Evolutionary conservation across 64 coral and sea anemone species (phyloP), one percentile per base, ranked within the genome.

Genomic region (Cladopsammia gracilis): DNA sequence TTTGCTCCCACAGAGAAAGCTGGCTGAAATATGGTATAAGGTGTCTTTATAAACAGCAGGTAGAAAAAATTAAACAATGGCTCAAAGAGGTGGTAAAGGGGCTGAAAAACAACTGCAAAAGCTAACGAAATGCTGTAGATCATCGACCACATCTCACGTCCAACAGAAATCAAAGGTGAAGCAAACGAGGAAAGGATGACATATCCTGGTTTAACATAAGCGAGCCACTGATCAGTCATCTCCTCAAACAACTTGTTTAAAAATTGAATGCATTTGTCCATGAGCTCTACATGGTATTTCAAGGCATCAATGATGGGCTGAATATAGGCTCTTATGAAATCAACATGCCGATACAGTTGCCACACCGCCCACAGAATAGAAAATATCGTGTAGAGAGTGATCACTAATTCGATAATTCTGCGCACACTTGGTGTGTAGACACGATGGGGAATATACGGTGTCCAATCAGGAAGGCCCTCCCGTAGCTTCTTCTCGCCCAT

Each of bases 341-440:
- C 94, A 52, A 99, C 98, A 76, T 99, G 91, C 5, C 98, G 95
- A 50, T 99, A 96, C 10, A 99, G 84, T 67, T 99, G 98, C 98
- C 98, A 99, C 60, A 99, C 56, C 4, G 98, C 98, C 98, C 98
- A 99, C 19, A 96, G 71, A 19, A 99, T 90, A 42, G 98, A 99
- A 43, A 99, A 89, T n/a, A 96, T 53, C 11, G 95, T 88, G 78
- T 99, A 99, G 44, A 94, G 56, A 13, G 88, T 80, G 81, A 99
- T 86, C 10, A 86, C 50, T 71, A 88, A 88, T 78, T 99, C 94
- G 57, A 99, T 94, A 52, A 83, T 8, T 73, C 73, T 76, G 14
- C 98, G 87, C n/a, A 90, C 75, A 83, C n/a, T 59, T 42, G 91
- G 95, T 34, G 98, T 91, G 91, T 99, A 99, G 5, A 99, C 19